These are phyloP conservation scores for Wiebesia pumilae DNA, from an alignment of 1,140 invertebrate genomes.

Conservation along the genomic window DNA sequence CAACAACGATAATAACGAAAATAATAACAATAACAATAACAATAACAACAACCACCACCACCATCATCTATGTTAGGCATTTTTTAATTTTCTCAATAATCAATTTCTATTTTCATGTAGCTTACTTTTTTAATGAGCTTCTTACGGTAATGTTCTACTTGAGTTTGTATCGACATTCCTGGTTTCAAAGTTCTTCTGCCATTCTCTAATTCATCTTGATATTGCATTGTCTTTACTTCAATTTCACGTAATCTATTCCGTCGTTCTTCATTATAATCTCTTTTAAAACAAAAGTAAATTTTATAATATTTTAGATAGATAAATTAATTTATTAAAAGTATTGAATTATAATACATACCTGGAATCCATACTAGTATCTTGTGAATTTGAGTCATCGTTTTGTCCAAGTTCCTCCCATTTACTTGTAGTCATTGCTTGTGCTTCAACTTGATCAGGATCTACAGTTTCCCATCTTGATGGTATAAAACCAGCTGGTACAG, in stretches of 20 bases:
- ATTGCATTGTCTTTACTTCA: conserved; percentile 95
- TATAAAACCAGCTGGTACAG: conserved; percentile 82
- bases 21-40: background rate
- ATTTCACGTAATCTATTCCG: conserved; percentile 92
- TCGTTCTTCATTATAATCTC: conserved; percentile 83
- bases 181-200: conserved; percentile 86
- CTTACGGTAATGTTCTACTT: conserved; percentile 93
- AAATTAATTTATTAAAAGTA: background rate
- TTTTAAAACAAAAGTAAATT: conserved; percentile 46
- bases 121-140: conserved; percentile 90
- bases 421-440: conserved; percentile 91
- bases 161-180: conserved; percentile 86
- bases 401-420: conserved; percentile 88
- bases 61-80: too few relatives aligned
- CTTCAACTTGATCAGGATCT: conserved; percentile 88
- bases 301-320: background rate
- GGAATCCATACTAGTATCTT: conserved; percentile 73
- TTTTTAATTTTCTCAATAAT: background rate
- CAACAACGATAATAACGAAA: background rate
- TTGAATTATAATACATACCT: conserved; percentile 58
- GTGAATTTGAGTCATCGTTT: conserved; percentile 74
- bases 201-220: conserved; percentile 96
- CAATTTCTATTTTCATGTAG: conserved; percentile 23
- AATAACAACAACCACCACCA: too few relatives aligned
- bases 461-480: conserved; percentile 97